These are phyloP conservation scores for Hemicentrotus pulcherrimus DNA, from an alignment of 35 echinoderm and acorn worm genomes.

Conservation along the genomic window DNA sequence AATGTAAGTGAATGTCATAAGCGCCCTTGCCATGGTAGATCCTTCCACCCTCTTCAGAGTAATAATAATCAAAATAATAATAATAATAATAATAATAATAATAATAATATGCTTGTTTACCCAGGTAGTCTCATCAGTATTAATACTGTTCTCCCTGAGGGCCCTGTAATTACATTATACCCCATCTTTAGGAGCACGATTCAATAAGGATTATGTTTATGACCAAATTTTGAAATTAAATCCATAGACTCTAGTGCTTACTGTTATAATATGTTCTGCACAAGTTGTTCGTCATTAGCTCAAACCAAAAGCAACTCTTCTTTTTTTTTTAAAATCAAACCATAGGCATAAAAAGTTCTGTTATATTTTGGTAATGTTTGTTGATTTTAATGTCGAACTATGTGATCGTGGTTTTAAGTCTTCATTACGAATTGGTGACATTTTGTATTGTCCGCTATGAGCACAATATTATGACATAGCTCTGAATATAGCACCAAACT, in stretches of 20 bases:
- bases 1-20: background rate
- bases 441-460: background rate
- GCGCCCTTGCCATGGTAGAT: background rate
- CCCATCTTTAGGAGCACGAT: no score
- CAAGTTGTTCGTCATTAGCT: background rate
- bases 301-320: background rate
- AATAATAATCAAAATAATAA: no score
- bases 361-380: background rate
- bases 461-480: background rate
- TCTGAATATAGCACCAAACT: background rate
- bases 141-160: no score
- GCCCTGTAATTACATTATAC: no score
- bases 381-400: background rate
- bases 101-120: no score
- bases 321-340: background rate
- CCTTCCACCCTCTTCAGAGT: background rate
- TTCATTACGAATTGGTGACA: background rate
- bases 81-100: no score
- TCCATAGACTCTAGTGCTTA: background rate
- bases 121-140: no score
- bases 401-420: background rate
- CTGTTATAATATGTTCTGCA: background rate
- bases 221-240: background rate
- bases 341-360: background rate
- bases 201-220: background rate